Base-by-base conservation (phyloP, 2,797 vertebrate species). In the Sebastes oblongus region DNA sequence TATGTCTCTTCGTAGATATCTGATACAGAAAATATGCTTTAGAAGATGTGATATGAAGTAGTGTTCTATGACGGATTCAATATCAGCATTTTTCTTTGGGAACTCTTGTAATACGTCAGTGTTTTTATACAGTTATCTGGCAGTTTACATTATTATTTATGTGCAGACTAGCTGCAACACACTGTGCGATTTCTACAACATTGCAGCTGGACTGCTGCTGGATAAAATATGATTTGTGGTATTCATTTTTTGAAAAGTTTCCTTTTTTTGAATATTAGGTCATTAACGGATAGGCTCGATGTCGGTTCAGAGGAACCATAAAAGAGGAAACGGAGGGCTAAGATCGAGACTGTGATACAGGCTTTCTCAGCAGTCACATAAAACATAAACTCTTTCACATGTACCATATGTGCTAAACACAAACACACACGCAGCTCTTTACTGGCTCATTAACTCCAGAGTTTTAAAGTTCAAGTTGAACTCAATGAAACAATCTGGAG, bases 281-380 rank as follows among this genome's bases (percentile, higher is more conserved):
- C 18, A 61, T 76, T 66, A 62, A 46, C 67, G 54, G 61, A 24
- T 76, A 61, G 0, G 18, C 73, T 76, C 36, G 1, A 24, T 30
- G 7, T 56, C 0, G 13, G n/a, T 34, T 52, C 78, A 72, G 66
- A 82, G 79, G 79, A 89, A 85, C 69, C 80, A 18, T 71, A 27
- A 80, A 87, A 83, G 80, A 79, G 81, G 88, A 92, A 93, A 78
- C 29, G 34, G 62, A 62, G 29, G 58, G 16, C 11, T 25, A 16
- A 72, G 62, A 72, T 46, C 22, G 34, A 69, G 36, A 73, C 24
- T 78, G 81, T 83, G 58, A 75, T 61, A 64, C 18, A 14, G 6
- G 5, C 64, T 80, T 80, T 69, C 65, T 64, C 30, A 36, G 25
- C 4, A 80, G 11, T 72, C 50, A 55, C 32, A 77, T 55, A 12